Base-by-base conservation (phyloP, 2,113 vertebrate species). In the Thamnaconus septentrionalis region DNA sequence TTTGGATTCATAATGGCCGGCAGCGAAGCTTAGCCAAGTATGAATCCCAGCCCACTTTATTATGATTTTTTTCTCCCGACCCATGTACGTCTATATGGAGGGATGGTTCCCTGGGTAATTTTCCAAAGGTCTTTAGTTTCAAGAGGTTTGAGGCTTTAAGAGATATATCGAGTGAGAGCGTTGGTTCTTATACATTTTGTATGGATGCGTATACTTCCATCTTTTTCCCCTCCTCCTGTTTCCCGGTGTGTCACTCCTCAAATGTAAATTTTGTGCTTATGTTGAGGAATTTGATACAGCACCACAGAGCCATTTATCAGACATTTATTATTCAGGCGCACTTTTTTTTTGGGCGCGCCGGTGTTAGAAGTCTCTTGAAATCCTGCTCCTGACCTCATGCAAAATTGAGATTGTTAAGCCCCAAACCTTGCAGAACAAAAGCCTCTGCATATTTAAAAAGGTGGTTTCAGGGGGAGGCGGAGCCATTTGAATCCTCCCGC, bases 391-490 rank as follows among this genome's bases (percentile, higher is more conserved):
- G 56, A 63, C 77, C 66, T 87, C 66, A 82, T 89, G 73, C 56
- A 82, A 79, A 74, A 81, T 83, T 82, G 5, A 87, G 73, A 72
- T 6, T 8, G 42, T 64, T 71, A 68, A 81, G 69, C 45, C 59
- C 48, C 61, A 81, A 83, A 71, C 70, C 73, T 80, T 31, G 4
- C 56, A 53, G 57, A 80, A 77, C 81, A 78, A 83, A 31, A 71
- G 77, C 65, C 81, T 63, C 46, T 84, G 72, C 66, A 80, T 85
- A 83, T 84, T 89, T 84, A 56, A 86, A 41, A 45, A 31, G 18
- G 56, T 4, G 42, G 49, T 73, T 78, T 87, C 58, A 63, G 39
- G 18, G 18, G 18, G 18, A 31, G 18, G 18, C 18, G 18, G 69
- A 61, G 58, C 59, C 8, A 40, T 80, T 71, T 71, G 58, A 82